Conservation (phyloP, 2,888 invertebrate species). For the Ptilodon capucinus region DNA sequence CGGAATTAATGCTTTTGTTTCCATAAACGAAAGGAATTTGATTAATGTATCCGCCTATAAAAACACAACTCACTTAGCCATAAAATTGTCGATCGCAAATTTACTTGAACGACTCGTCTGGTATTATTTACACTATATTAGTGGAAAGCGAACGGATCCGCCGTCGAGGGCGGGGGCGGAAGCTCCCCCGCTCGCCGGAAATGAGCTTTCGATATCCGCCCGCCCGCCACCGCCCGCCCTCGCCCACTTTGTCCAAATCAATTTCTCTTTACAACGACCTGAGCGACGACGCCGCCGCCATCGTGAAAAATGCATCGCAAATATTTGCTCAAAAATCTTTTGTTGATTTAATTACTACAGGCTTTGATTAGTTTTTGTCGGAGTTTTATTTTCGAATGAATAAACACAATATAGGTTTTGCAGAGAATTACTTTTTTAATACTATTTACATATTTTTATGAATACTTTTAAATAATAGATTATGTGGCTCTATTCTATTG, state of each 20-base stretch:
- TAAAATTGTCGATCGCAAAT: slow-evolving; percentile 28
- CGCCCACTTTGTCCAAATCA: slow-evolving; percentile 69
- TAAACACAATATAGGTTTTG: too few relatives aligned
- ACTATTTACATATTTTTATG: too few relatives aligned
- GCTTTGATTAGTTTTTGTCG: background rate
- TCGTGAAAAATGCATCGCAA: slow-evolving; percentile 42
- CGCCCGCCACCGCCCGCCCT: slow-evolving; percentile 30
- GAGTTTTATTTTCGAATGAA: too few relatives aligned
- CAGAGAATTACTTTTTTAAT: too few relatives aligned
- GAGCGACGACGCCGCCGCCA: slow-evolving; percentile 9
- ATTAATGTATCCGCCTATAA: slow-evolving; percentile 4
- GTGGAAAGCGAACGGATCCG: slow-evolving; percentile 29
- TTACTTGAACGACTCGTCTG: slow-evolving; percentile 28
- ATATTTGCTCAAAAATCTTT: slow-evolving; percentile 32
- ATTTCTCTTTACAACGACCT: slow-evolving; percentile 57
- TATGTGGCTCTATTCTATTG: too few relatives aligned
- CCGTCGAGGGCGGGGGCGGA: slow-evolving; percentile 36
- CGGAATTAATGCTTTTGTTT: background rate
- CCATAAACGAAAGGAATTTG: background rate
- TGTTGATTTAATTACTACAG: background rate
- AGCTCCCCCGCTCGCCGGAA: slow-evolving; percentile 58
- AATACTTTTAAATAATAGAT: too few relatives aligned
- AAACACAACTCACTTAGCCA: slow-evolving; percentile 15
- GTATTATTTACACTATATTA: slow-evolving; percentile 43
- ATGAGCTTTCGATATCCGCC: slow-evolving; percentile 72